Evolutionary conservation across 2,113 vertebrate species (phyloP).

Genomic region (Lipophrys pholis): DNA sequence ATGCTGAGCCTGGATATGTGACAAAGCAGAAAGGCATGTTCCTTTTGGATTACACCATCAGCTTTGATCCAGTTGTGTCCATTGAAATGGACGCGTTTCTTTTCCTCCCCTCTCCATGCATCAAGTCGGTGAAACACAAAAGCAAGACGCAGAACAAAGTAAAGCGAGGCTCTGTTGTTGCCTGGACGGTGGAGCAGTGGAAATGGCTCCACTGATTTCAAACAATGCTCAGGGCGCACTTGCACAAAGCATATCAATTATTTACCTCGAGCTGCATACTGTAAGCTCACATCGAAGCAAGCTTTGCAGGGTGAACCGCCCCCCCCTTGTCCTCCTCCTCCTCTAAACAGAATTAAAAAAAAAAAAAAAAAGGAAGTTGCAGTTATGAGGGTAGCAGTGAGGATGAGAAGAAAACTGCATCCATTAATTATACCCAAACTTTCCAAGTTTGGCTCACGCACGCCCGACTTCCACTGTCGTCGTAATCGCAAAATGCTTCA

Average conservation of each 20-base stretch:
- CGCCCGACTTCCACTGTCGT: conserved; percentile 16
- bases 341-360: not conserved
- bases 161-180: conserved; percentile 24
- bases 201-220: conserved; percentile 69
- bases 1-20: no score
- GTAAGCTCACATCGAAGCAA: conserved; percentile 54
- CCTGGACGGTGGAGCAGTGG: conserved; percentile 19
- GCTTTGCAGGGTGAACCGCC: conserved; percentile 26
- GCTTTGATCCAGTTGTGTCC: conserved; percentile 58
- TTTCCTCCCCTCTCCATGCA: not conserved
- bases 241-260: conserved; percentile 74
- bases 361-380: not conserved
- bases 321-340: not conserved
- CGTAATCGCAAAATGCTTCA: conserved; percentile 47
- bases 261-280: conserved; percentile 63
- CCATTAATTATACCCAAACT: conserved; percentile 35
- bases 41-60: conserved; percentile 57
- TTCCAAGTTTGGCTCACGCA: conserved; percentile 33
- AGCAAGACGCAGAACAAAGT: not conserved
- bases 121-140: conserved; percentile 2
- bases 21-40: no score
- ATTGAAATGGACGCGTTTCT: conserved; percentile 19
- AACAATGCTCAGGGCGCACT: conserved; percentile 58
- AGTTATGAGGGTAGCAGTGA: not conserved
- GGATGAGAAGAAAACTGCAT: conserved; percentile 17